phyloP scores from a whole-genome alignment of 2,113 vertebrate genomes.

The Chaetodon trifascialis region DNA sequence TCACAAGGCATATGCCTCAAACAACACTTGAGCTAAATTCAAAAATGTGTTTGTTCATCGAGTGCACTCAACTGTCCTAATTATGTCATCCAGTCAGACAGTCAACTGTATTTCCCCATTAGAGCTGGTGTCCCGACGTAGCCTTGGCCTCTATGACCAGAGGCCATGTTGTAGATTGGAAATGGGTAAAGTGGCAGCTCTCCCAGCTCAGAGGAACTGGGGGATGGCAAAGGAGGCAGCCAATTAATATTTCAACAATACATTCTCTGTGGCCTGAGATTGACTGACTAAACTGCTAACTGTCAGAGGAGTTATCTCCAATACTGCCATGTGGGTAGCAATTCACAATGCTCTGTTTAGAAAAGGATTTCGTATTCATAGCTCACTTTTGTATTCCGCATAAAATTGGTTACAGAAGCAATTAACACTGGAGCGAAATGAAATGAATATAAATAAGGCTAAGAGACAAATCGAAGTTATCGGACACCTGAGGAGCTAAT shows the following conservation, averaged over 20 bases:
- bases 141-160: slow-evolving; percentile 61
- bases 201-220: slow-evolving; percentile 63
- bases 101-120: slow-evolving; percentile 42
- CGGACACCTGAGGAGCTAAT: slow-evolving; percentile 27
- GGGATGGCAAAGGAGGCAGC: slow-evolving; percentile 57
- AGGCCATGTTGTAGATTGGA: slow-evolving; percentile 69
- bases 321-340: slow-evolving; percentile 41
- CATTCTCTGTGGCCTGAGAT: slow-evolving; percentile 62
- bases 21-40: slow-evolving; percentile 55
- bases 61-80: slow-evolving; percentile 51
- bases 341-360: slow-evolving; percentile 47
- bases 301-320: slow-evolving; percentile 60
- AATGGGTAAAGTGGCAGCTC: slow-evolving; percentile 68
- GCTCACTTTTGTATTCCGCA: slow-evolving; percentile 47
- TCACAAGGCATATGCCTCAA: slow-evolving; percentile 42
- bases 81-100: slow-evolving; percentile 59
- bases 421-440: slow-evolving; percentile 49
- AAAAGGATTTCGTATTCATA: slow-evolving; percentile 36
- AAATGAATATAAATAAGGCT: slow-evolving; percentile 60
- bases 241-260: slow-evolving; percentile 79
- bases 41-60: slow-evolving; percentile 59
- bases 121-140: slow-evolving; percentile 58
- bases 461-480: slow-evolving; percentile 28
- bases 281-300: slow-evolving; percentile 66
- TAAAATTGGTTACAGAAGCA: slow-evolving; percentile 45